phyloP scores from a whole-genome alignment of 2,888 invertebrate genomes.

The Cyaniris semiargus region DNA sequence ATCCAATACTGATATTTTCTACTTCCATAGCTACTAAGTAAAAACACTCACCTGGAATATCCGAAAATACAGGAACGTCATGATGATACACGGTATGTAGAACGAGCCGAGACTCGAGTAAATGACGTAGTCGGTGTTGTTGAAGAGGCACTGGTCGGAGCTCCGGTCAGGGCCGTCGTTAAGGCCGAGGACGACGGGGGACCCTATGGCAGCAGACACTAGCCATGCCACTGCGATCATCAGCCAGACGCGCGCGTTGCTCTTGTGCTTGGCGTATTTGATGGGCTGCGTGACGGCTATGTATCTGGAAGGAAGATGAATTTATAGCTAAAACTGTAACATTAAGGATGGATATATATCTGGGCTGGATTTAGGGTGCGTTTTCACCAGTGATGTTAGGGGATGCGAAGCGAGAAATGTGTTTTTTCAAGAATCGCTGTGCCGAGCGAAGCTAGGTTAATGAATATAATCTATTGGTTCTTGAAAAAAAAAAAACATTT shows the following conservation, averaged over 20 bases:
- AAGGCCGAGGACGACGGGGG: conserved; percentile 96
- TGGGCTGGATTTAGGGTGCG: too few relatives aligned
- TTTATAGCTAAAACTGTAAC: background rate
- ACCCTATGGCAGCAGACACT: conserved; percentile 94
- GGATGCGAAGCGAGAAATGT: too few relatives aligned
- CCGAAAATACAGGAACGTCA: conserved; percentile 98
- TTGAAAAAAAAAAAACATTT: too few relatives aligned
- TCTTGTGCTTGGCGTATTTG: conserved; percentile 99
- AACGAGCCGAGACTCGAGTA: conserved; percentile 99
- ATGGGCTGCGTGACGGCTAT: conserved; percentile 99
- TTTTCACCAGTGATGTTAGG: too few relatives aligned
- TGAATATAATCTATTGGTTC: too few relatives aligned
- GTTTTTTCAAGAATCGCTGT: too few relatives aligned
- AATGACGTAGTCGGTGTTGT: conserved; percentile 98
- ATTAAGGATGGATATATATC: too few relatives aligned
- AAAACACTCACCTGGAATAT: conserved; percentile 93
- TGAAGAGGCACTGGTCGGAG: conserved; percentile 95
- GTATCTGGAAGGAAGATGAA: conserved; percentile 84
- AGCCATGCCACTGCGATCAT: conserved; percentile 98
- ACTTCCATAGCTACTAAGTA: too few relatives aligned
- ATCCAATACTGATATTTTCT: too few relatives aligned
- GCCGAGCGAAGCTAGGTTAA: too few relatives aligned
- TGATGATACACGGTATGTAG: conserved; percentile 98
- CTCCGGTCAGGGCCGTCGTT: conserved; percentile 94
- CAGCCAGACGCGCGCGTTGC: conserved; percentile 95